Percentiles rank a stretch among this genome's conserved stretches.
Conservation (phyloP, 2,797 vertebrate genomes). For the Acropternis orthonyx region DNA sequence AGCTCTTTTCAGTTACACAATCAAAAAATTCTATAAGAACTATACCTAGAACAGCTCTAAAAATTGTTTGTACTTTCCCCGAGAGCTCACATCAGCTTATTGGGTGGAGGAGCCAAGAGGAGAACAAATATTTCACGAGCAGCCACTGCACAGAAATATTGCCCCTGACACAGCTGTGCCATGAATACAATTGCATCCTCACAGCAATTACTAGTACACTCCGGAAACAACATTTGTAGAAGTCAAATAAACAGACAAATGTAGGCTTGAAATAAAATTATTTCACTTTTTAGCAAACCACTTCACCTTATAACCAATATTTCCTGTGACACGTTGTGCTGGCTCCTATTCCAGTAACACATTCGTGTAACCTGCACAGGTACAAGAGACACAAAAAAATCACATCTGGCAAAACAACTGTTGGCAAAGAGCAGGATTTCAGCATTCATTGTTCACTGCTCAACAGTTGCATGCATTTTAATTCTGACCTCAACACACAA, state of each 20-base stretch:
- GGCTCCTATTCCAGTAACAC: background rate
- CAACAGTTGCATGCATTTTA: constrained; percentile 21
- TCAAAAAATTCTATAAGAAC: background rate
- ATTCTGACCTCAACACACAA: constrained; percentile 25
- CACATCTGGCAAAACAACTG: background rate
- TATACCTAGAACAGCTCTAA: background rate
- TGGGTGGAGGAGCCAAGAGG: background rate
- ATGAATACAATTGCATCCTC: background rate
- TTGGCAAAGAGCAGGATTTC: constrained; percentile 8
- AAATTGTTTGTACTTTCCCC: background rate
- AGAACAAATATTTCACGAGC: background rate
- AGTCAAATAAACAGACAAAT: background rate
- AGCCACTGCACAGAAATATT: background rate
- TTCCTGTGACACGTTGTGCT: background rate
- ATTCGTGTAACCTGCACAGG: background rate
- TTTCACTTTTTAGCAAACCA: background rate
- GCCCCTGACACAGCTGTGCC: background rate
- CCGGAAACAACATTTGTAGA: background rate
- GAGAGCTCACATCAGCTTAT: background rate
- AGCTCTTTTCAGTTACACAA: background rate
- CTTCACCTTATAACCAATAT: background rate
- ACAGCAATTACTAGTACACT: background rate
- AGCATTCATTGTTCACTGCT: background rate
- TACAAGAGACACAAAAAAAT: constrained; percentile 22
- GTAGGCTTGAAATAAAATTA: background rate